Evolutionary conservation across 2,113 vertebrate species (phyloP).

Genomic region (Aphyosemion australe): DNA sequence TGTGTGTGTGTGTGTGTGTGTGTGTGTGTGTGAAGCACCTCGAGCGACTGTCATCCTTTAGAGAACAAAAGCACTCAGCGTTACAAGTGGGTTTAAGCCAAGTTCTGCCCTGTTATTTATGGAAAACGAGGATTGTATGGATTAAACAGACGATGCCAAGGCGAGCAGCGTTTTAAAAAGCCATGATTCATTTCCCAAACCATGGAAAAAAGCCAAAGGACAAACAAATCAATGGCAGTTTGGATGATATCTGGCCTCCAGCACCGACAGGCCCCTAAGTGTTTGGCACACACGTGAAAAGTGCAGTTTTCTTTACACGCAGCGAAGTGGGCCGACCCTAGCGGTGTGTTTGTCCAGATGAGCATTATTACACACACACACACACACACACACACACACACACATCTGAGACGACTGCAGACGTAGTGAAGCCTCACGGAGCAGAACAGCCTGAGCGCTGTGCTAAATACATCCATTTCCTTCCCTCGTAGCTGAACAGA

Average conservation of each 20-base stretch:
- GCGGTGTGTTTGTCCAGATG: conserved; percentile 39
- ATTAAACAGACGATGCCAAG: conserved; percentile 73
- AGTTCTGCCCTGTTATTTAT: conserved; percentile 71
- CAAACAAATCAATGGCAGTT: conserved; percentile 75
- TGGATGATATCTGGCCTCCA: conserved; percentile 67
- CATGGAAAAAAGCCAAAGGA: conserved; percentile 67
- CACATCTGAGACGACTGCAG: conserved; percentile 8
- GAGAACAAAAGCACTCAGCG: conserved; percentile 63
- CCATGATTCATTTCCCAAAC: conserved; percentile 69
- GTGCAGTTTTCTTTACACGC: conserved; percentile 56
- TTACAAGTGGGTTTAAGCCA: conserved; percentile 54
- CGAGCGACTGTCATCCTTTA: conserved; percentile 66
- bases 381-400: neutral
- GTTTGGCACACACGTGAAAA: conserved; percentile 67
- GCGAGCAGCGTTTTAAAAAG: conserved; percentile 52
- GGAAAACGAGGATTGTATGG: conserved; percentile 72
- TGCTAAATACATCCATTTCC: conserved; percentile 40
- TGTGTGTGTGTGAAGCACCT: conserved; percentile 51
- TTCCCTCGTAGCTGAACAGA: conserved; percentile 11
- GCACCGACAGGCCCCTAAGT: conserved; percentile 59
- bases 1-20: conserved; percentile 22
- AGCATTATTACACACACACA: conserved; percentile 8
- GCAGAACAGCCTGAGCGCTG: conserved; percentile 11
- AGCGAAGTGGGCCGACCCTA: neutral
- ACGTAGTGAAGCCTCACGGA: conserved; percentile 2